Percentiles rank a stretch among this genome's conserved stretches.
Conservation (phyloP, 2,888 invertebrate species). For the Trachelus tabidus region DNA sequence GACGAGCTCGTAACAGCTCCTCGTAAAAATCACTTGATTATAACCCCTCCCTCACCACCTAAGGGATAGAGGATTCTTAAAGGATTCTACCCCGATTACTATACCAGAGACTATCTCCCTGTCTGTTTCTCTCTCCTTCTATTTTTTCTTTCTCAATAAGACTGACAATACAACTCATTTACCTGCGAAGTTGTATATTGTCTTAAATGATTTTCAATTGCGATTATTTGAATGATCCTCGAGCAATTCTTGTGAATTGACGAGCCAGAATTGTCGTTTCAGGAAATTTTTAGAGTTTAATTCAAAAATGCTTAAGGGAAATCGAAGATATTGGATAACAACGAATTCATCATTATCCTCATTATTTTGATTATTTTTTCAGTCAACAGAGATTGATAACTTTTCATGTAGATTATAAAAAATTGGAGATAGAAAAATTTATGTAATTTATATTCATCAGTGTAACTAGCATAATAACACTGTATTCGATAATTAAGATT, state of each 20-base stretch:
- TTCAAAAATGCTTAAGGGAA: background rate
- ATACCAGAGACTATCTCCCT: background rate
- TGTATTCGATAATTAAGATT: background rate
- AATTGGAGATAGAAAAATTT: background rate
- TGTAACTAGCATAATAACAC: background rate
- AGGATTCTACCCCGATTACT: background rate
- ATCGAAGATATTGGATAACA: background rate
- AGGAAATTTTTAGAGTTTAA: background rate
- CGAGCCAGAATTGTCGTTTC: background rate
- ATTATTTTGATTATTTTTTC: background rate
- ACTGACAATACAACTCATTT: background rate
- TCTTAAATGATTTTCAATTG: background rate
- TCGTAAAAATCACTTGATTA: slow-evolving; percentile 58
- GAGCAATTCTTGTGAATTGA: background rate
- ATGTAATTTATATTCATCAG: background rate
- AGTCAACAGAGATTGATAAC: background rate
- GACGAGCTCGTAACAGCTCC: slow-evolving; percentile 45
- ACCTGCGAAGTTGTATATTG: background rate
- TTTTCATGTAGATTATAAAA: background rate
- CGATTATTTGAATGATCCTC: background rate
- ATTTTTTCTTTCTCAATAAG: background rate
- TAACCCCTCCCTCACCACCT: slow-evolving; percentile 12
- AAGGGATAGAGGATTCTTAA: background rate
- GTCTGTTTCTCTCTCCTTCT: background rate
- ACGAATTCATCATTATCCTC: background rate